Evolutionary conservation across 2,113 vertebrate genomes (phyloP).

Genomic region (Cottus gobio): DNA sequence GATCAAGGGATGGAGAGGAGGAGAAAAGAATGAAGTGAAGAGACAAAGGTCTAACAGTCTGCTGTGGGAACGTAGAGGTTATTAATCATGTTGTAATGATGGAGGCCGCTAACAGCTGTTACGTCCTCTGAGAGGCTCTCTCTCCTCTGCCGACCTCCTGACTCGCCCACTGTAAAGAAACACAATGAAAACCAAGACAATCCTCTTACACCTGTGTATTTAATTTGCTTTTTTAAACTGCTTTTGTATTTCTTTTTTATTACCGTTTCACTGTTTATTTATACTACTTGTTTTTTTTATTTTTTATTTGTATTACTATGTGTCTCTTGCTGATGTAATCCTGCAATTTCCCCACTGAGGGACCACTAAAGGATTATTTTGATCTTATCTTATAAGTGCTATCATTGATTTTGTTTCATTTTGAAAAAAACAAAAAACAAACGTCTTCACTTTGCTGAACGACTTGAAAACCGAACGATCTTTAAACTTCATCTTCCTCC

Average conservation of each 20-base stretch:
- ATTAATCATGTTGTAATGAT: constrained; percentile 60
- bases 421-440: too few relatives aligned
- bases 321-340: too few relatives aligned
- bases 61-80: constrained; percentile 21
- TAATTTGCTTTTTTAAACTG: too few relatives aligned
- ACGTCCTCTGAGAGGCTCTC: constrained; percentile 23
- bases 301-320: too few relatives aligned
- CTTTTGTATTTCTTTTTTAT: too few relatives aligned
- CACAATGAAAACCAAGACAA: not conserved
- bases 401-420: not conserved
- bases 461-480: constrained; percentile 11
- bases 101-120: constrained; percentile 12
- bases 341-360: too few relatives aligned
- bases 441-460: not conserved
- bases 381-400: too few relatives aligned
- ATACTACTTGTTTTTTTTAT: too few relatives aligned
- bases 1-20: constrained; percentile 24
- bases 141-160: constrained; percentile 1
- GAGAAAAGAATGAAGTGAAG: constrained; percentile 13
- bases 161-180: constrained; percentile 8
- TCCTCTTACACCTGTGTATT: not conserved
- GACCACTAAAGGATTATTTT: too few relatives aligned
- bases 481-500: constrained; percentile 15
- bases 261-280: too few relatives aligned
- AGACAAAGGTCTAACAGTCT: constrained; percentile 28